Percentiles rank a stretch among this genome's conserved stretches.
phyloP scores from a whole-genome alignment of 2,888 invertebrate species.

The Hydriomena furcata region DNA sequence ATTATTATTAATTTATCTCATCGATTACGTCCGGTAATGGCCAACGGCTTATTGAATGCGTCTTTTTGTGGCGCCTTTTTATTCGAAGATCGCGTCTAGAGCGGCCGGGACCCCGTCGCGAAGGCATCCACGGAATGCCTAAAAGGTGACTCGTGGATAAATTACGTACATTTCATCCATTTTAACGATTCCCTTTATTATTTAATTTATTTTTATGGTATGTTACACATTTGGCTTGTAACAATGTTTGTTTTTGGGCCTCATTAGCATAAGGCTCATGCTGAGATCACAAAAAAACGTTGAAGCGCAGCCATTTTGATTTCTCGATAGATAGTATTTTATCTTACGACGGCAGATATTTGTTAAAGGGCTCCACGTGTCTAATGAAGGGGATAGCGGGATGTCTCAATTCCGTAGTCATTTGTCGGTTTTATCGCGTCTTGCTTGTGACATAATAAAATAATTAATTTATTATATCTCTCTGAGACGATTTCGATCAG shows the following conservation, averaged over 20 bases:
- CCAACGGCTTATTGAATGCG: constrained; percentile 80
- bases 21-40: constrained; percentile 80
- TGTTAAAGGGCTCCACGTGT: constrained; percentile 62
- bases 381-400: constrained; percentile 77
- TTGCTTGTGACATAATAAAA: constrained; percentile 78
- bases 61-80: constrained; percentile 83
- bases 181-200: constrained; percentile 83
- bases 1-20: constrained; percentile 81
- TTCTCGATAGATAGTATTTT: constrained; percentile 65
- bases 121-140: constrained; percentile 80
- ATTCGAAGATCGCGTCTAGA: constrained; percentile 78
- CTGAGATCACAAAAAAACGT: constrained; percentile 62
- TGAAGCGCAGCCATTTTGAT: constrained; percentile 65
- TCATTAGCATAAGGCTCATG: constrained; percentile 80
- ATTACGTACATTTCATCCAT: constrained; percentile 82
- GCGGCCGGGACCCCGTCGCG: constrained; percentile 75
- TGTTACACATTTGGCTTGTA: constrained; percentile 82
- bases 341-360: constrained; percentile 67
- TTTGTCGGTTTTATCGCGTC: constrained; percentile 75
- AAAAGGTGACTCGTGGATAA: constrained; percentile 83
- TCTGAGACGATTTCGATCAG: constrained; percentile 73
- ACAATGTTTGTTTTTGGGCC: constrained; percentile 82
- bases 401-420: constrained; percentile 78
- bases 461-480: constrained; percentile 78
- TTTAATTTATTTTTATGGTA: constrained; percentile 83